Evolutionary conservation across 2,797 vertebrate genomes (phyloP).

Genomic region (Rhinella marina): DNA sequence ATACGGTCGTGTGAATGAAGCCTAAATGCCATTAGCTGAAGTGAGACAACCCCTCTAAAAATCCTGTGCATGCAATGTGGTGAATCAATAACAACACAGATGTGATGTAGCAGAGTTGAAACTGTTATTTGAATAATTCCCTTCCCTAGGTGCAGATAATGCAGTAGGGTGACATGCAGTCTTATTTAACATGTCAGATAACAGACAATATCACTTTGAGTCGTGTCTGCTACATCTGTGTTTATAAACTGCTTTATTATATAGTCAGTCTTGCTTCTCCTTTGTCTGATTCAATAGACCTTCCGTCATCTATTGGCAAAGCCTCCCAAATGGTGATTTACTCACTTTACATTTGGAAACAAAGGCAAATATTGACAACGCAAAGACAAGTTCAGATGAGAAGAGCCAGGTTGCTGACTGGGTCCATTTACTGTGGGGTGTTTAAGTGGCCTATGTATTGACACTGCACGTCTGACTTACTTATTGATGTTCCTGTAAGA

Average conservation of each 20-base stretch:
- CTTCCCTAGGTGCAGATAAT: neutral
- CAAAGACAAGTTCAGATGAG: conserved; percentile 35
- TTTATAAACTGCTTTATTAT: neutral
- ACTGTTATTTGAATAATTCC: neutral
- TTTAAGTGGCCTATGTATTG: conserved; percentile 41
- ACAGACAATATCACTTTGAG: neutral
- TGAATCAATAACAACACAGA: neutral
- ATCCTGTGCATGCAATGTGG: too few species aligned
- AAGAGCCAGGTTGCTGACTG: conserved; percentile 4
- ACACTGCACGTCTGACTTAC: conserved; percentile 1
- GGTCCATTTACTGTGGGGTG: conserved; percentile 27
- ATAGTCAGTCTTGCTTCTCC: neutral
- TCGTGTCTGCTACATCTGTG: neutral
- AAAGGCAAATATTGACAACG: conserved; percentile 40
- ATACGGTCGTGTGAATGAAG: too few species aligned
- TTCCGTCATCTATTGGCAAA: conserved; percentile 20
- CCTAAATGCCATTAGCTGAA: too few species aligned
- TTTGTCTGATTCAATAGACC: neutral
- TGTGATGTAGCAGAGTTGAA: neutral
- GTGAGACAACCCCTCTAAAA: too few species aligned
- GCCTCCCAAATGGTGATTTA: conserved; percentile 25
- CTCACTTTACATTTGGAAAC: conserved; percentile 18
- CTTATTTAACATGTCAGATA: neutral
- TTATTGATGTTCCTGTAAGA: conserved; percentile 45
- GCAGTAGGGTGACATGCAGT: neutral